Evolutionary conservation across 2,888 invertebrate genomes (phyloP).

Genomic region (Balanococcus diminutus): DNA sequence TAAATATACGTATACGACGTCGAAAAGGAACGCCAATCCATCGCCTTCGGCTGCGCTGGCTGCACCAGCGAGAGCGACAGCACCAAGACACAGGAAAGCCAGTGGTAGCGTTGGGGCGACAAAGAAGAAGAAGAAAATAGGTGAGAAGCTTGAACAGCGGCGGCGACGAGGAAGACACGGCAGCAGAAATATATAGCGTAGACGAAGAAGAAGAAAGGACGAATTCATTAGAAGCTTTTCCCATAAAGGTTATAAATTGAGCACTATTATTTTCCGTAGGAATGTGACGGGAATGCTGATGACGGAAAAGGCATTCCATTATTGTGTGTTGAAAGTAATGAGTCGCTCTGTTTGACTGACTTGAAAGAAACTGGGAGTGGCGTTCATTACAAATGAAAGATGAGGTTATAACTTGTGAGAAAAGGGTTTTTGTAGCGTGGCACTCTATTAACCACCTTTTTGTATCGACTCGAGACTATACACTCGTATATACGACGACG

Average conservation of each 20-base stretch:
- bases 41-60: background rate
- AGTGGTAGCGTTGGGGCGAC: background rate
- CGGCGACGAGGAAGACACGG: too few species aligned
- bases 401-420: conserved; percentile 51
- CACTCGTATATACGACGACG: background rate
- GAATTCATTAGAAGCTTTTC: conserved; percentile 55
- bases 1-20: background rate
- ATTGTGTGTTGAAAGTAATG: conserved; percentile 53
- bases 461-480: conserved; percentile 43
- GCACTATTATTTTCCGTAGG: conserved; percentile 54
- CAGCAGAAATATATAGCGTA: background rate
- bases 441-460: conserved; percentile 53
- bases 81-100: background rate
- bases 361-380: conserved; percentile 55
- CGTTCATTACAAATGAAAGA: conserved; percentile 55
- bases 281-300: conserved; percentile 55
- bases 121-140: background rate
- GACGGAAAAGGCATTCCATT: conserved; percentile 55
- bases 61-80: background rate
- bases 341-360: conserved; percentile 54
- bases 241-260: conserved; percentile 55
- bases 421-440: conserved; percentile 45
- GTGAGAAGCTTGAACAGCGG: too few species aligned
- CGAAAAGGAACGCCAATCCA: background rate
- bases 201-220: conserved; percentile 15